Conservation (phyloP, 2,888 invertebrate genomes). For the Zhengitettix transpicula region DNA sequence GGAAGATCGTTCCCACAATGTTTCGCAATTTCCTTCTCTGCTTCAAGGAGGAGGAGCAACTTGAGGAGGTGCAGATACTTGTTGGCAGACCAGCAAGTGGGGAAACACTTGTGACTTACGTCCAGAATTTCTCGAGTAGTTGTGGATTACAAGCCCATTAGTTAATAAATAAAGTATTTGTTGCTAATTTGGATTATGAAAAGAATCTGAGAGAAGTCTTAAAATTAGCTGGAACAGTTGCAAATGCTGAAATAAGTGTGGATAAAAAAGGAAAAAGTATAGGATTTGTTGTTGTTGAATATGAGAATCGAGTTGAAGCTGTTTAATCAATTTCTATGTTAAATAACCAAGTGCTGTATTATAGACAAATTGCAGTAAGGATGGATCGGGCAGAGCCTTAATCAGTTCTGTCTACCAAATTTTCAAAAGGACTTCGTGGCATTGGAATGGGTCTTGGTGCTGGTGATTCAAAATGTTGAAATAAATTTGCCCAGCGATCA, state of each 20-base stretch:
- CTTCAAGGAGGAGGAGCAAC: constrained; percentile 2
- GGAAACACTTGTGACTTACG: constrained; percentile 89
- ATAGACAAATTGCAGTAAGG: constrained; percentile 84
- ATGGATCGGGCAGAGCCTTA: constrained; percentile 75
- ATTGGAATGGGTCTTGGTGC: constrained; percentile 89
- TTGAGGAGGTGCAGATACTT: constrained; percentile 5
- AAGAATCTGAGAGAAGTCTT: constrained; percentile 91
- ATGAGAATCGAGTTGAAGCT: constrained; percentile 94
- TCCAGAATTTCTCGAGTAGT: constrained; percentile 82
- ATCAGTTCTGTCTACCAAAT: constrained; percentile 41
- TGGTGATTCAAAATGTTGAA: constrained; percentile 78
- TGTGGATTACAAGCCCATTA: constrained; percentile 85
- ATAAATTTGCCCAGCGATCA: constrained; percentile 21
- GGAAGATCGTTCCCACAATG: constrained; percentile 3
- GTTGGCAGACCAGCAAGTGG: constrained; percentile 32
- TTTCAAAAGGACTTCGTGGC: constrained; percentile 82
- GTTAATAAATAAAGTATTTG: constrained; percentile 89
- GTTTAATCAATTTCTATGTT: constrained; percentile 97
- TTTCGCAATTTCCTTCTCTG: background rate
- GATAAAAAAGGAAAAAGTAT: constrained; percentile 94
- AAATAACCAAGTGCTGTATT: constrained; percentile 84
- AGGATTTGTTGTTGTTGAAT: constrained; percentile 90
- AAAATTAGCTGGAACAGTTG: constrained; percentile 88
- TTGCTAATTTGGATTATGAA: constrained; percentile 93
- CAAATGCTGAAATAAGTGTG: constrained; percentile 73